A percentile compares a stretch with the other conserved stretches of the same genome.
Evolutionary conservation across 2,113 vertebrate species (phyloP).

Genomic region (Macrotis lagotis): DNA sequence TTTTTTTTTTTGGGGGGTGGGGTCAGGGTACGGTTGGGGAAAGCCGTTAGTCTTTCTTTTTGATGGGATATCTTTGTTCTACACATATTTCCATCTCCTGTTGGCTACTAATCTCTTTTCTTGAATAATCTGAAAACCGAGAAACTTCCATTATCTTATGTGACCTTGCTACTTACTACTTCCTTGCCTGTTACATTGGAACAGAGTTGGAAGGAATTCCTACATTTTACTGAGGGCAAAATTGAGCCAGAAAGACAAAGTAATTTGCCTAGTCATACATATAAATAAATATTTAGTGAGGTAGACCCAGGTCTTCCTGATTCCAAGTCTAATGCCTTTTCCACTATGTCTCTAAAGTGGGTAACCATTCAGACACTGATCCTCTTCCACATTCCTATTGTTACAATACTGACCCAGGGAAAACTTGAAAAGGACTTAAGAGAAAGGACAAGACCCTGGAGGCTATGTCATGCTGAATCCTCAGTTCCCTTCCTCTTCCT

Average conservation of each 20-base stretch:
- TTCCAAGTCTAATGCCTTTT: not conserved
- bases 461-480: not conserved
- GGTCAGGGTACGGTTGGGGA: not conserved
- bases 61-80: not conserved
- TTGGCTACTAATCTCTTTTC: not conserved
- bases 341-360: not conserved
- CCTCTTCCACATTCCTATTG: not conserved
- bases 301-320: not conserved
- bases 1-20: not conserved
- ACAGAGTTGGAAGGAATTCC: not conserved
- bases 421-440: not conserved
- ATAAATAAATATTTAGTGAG: too few species aligned
- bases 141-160: not conserved
- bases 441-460: not conserved
- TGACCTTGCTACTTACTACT: not conserved
- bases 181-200: not conserved
- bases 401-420: not conserved
- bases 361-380: not conserved
- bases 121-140: not conserved
- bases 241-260: not conserved
- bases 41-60: not conserved
- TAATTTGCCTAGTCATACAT: not conserved
- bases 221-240: not conserved
- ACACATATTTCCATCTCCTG: not conserved
- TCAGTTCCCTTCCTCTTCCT: not conserved